Evolutionary conservation across 2,888 invertebrate species (phyloP).

Genomic region (Drosophila yooni): DNA sequence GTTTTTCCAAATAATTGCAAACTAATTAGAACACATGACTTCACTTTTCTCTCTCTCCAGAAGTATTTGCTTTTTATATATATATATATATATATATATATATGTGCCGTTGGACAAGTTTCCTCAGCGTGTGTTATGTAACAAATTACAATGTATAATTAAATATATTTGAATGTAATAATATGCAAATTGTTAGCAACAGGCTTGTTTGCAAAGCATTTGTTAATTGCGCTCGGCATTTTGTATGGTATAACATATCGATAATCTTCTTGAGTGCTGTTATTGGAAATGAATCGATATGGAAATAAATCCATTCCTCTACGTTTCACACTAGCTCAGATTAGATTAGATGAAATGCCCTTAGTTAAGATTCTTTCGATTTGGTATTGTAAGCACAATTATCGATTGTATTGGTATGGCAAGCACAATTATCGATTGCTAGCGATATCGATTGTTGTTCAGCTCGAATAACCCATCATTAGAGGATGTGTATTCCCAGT

Average conservation of each 20-base stretch:
- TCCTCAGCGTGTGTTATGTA: background rate
- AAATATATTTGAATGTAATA: constrained; percentile 1
- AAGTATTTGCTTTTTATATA: background rate
- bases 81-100: no score
- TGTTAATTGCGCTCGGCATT: background rate
- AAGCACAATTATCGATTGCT: constrained; percentile 17
- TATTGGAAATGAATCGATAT: background rate
- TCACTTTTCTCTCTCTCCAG: background rate
- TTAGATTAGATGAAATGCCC: background rate
- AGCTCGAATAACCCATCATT: constrained; percentile 19
- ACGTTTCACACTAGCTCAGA: background rate
- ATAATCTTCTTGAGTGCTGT: background rate
- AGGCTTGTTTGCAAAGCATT: constrained; percentile 4
- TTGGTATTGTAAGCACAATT: background rate
- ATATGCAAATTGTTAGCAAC: constrained; percentile 1
- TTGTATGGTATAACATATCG: background rate
- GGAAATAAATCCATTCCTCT: background rate
- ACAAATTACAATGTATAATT: constrained; percentile 8
- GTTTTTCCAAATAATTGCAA: constrained; percentile 8
- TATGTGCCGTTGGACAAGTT: constrained; percentile 1
- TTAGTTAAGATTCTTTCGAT: background rate
- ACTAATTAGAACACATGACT: background rate
- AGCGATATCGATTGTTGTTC: constrained; percentile 16
- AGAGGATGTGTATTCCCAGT: constrained; percentile 45
- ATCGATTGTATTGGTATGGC: background rate